These are phyloP conservation scores for Rhinogobius similis DNA, from an alignment of 2,113 vertebrate genomes.

Conservation along the genomic window DNA sequence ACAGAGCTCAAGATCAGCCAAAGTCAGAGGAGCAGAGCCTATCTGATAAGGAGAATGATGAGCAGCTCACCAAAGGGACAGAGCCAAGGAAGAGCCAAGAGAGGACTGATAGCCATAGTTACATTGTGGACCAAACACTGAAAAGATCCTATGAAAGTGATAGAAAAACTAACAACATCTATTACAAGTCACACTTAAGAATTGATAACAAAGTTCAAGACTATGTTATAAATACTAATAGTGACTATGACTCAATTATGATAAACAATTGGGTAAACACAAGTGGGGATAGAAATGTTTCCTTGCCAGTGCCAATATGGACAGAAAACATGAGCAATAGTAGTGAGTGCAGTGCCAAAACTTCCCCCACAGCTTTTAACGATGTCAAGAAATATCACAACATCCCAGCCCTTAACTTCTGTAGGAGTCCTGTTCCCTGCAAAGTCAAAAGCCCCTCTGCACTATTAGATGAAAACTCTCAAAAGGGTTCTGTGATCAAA, in stretches of 20 bases:
- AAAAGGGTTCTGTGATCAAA: slow-evolving; percentile 22
- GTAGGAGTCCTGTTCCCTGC: slow-evolving; percentile 66
- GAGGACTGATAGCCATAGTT: slow-evolving; percentile 8
- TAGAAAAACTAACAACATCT: neutral
- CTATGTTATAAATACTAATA: neutral
- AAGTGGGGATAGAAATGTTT: slow-evolving; percentile 9
- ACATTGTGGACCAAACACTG: slow-evolving; percentile 7
- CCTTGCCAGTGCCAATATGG: slow-evolving; percentile 4
- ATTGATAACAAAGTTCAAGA: slow-evolving; percentile 13
- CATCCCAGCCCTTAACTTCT: slow-evolving; percentile 62
- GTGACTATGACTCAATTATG: slow-evolving; percentile 10
- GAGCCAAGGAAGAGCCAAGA: slow-evolving; percentile 47
- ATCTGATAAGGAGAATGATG: slow-evolving; percentile 76
- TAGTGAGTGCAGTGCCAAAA: neutral
- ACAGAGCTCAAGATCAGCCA: slow-evolving; percentile 49
- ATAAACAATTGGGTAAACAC: slow-evolving; percentile 39
- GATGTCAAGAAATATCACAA: slow-evolving; percentile 38
- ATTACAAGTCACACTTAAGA: neutral
- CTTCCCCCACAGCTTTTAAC: slow-evolving; percentile 9
- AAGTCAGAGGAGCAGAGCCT: slow-evolving; percentile 53
- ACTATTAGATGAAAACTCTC: neutral
- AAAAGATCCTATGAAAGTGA: slow-evolving; percentile 34
- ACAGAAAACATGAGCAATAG: slow-evolving; percentile 15
- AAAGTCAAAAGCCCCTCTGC: slow-evolving; percentile 36
- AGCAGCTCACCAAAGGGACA: slow-evolving; percentile 29